Percentiles rank a stretch among this genome's conserved stretches.
Conservation (phyloP, 2,113 vertebrate species). For the Burhinus bistriatus region DNA sequence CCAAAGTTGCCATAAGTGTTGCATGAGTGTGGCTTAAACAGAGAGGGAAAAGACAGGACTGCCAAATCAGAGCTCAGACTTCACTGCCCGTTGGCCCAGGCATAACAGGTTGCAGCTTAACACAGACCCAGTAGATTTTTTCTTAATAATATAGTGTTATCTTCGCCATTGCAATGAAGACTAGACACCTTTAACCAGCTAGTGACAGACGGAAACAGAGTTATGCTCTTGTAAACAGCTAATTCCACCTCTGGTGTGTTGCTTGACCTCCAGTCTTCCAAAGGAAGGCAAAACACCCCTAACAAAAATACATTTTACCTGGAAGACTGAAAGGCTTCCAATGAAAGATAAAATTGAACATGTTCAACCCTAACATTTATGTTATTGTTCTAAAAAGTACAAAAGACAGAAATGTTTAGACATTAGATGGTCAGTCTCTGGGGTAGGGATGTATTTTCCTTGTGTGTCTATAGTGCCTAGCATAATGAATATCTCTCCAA, state of each 20-base stretch:
- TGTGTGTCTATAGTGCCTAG: neutral
- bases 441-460: neutral
- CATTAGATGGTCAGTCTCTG: neutral
- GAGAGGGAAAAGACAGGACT: neutral
- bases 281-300: neutral
- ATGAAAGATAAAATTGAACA: neutral
- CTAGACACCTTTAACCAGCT: neutral
- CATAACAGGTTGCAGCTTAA: neutral
- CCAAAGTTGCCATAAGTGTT: neutral
- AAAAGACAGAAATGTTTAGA: constrained; percentile 2
- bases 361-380: neutral
- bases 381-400: neutral
- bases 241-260: neutral
- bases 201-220: neutral
- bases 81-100: neutral
- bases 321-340: neutral
- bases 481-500: neutral
- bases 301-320: neutral
- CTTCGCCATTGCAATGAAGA: neutral
- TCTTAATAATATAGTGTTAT: neutral
- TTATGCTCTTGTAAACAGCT: neutral
- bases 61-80: neutral
- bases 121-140: neutral
- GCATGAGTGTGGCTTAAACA: neutral
- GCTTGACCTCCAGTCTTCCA: neutral